Evolutionary conservation across 2,113 vertebrate genomes (phyloP).

Genomic region (Pseudolaguvia tuberculata): DNA sequence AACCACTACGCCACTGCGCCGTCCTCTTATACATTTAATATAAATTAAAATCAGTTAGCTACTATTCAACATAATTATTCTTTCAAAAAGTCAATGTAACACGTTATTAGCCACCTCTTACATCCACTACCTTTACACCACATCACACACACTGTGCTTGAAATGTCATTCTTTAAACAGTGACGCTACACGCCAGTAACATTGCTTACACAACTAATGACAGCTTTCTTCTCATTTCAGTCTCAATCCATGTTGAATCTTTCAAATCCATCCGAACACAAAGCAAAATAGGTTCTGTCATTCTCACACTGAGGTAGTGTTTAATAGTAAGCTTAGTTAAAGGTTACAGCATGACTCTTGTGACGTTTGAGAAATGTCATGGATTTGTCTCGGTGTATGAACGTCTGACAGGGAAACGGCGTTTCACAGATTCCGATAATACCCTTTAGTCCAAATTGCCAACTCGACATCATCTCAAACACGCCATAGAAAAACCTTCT

Average conservation of each 20-base stretch:
- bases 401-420: background rate
- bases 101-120: no score
- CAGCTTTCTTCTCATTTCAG: background rate
- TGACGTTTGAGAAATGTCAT: constrained; percentile 36
- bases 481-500: background rate
- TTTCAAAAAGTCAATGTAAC: no score
- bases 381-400: constrained; percentile 12
- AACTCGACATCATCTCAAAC: background rate
- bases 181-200: background rate
- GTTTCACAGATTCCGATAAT: background rate
- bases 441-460: background rate
- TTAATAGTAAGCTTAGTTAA: constrained; percentile 32
- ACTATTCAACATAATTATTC: no score
- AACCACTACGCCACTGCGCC: no score
- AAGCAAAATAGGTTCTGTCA: background rate
- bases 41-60: no score
- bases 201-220: background rate
- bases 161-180: background rate
- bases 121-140: no score
- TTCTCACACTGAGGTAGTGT: background rate
- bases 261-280: background rate
- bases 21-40: no score
- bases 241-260: background rate
- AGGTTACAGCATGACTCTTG: constrained; percentile 25
- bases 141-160: background rate